Percentiles rank a stretch among this genome's conserved stretches.
phyloP scores from a whole-genome alignment of 92 coral and sea anemone genomes.

The Scolanthus callimorphus region DNA sequence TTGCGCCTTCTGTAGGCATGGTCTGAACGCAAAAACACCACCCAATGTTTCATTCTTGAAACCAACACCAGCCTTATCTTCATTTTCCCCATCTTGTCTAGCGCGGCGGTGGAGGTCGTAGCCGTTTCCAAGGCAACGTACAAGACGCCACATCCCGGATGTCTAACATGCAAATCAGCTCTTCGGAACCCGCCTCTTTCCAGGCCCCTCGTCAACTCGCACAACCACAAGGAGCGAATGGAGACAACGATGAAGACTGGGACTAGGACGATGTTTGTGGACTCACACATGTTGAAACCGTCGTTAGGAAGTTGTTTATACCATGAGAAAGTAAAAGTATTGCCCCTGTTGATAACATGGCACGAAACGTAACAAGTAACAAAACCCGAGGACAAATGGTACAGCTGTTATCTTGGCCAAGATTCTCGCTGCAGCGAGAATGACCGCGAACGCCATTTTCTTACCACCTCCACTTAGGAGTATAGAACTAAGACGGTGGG shows the following conservation, averaged over 20 bases:
- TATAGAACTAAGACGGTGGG: too few relatives aligned
- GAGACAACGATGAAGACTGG: conserved; percentile 1
- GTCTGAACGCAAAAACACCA: background rate
- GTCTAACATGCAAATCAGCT: background rate
- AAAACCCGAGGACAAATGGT: too few relatives aligned
- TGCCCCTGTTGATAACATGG: too few relatives aligned
- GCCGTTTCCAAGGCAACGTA: background rate
- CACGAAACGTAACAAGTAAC: too few relatives aligned
- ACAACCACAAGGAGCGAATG: background rate
- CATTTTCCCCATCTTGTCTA: background rate
- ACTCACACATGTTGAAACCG: too few relatives aligned
- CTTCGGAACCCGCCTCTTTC: background rate
- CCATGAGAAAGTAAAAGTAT: too few relatives aligned
- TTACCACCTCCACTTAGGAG: too few relatives aligned
- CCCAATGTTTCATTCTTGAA: background rate
- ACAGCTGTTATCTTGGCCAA: too few relatives aligned
- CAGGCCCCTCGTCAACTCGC: conserved; percentile 1
- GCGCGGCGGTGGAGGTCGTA: conserved; percentile 7
- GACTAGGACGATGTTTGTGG: too few relatives aligned
- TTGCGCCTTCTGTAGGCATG: background rate
- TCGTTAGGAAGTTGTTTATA: too few relatives aligned
- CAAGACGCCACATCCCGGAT: background rate
- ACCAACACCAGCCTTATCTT: background rate
- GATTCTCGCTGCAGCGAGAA: too few relatives aligned
- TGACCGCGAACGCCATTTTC: too few relatives aligned